phyloP scores from a whole-genome alignment of 1,140 invertebrate genomes.

The Drosophila watanabei region DNA sequence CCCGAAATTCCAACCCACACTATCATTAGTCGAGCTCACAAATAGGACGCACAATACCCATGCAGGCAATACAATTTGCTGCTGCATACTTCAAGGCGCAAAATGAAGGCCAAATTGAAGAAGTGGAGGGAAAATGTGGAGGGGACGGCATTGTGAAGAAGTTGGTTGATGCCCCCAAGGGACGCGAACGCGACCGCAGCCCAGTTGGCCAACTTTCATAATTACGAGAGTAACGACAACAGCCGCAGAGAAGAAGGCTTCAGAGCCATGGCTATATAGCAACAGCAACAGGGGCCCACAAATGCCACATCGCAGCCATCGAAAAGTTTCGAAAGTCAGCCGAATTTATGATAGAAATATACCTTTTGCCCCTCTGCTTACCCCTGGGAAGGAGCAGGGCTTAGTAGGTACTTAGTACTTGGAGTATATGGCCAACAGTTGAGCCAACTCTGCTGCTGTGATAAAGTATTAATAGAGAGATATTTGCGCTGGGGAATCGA shows the following conservation, averaged over 20 bases:
- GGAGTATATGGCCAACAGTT: constrained; percentile 13
- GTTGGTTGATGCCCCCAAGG: constrained; percentile 50
- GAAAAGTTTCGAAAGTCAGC: constrained; percentile 57
- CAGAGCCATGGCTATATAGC: constrained; percentile 18
- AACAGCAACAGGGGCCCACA: constrained; percentile 18
- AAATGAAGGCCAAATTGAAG: constrained; percentile 7
- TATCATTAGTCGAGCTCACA: constrained; percentile 28
- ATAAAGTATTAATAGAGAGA: constrained; percentile 51
- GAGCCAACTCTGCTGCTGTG: constrained; percentile 21
- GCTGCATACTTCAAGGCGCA: constrained; percentile 48
- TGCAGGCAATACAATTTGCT: constrained; percentile 19
- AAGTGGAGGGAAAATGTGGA: background rate
- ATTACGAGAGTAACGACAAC: constrained; percentile 69
- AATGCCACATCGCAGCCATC: constrained; percentile 22
- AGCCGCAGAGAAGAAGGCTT: constrained; percentile 48
- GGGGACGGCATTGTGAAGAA: constrained; percentile 54
- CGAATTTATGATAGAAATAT: constrained; percentile 58
- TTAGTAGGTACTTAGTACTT: constrained; percentile 65
- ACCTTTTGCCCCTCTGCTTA: constrained; percentile 7
- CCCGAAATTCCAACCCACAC: constrained; percentile 63
- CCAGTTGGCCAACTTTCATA: constrained; percentile 77
- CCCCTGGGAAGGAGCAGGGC: constrained; percentile 28
- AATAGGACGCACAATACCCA: constrained; percentile 8
- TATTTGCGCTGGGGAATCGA: constrained; percentile 18
- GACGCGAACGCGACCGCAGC: constrained; percentile 44